These are phyloP conservation scores for Eulemur rufifrons DNA, from an alignment of 2,113 vertebrate genomes.

Conservation along the genomic window DNA sequence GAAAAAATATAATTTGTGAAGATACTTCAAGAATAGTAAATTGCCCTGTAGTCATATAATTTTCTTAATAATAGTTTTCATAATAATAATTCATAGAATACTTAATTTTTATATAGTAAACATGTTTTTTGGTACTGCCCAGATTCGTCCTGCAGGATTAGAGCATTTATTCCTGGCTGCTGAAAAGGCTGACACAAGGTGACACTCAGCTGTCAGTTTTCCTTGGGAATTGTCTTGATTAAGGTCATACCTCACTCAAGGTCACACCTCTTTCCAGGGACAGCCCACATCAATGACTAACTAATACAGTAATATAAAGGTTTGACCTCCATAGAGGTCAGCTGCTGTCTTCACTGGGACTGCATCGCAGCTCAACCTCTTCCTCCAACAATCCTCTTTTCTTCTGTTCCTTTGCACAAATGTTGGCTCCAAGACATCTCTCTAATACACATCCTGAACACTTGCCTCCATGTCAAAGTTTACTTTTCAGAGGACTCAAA, in stretches of 20 bases:
- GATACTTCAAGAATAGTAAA: background rate
- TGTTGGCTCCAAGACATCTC: background rate
- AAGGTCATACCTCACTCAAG: background rate
- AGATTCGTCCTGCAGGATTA: background rate
- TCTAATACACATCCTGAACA: background rate
- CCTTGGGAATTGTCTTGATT: background rate
- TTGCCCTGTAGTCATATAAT: background rate
- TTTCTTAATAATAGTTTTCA: background rate
- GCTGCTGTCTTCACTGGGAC: background rate
- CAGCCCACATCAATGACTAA: background rate
- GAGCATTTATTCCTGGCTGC: background rate
- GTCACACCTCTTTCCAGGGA: background rate
- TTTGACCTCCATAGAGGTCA: background rate
- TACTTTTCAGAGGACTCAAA: background rate
- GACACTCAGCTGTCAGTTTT: background rate
- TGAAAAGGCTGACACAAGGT: background rate
- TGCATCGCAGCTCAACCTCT: background rate
- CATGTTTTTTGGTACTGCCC: background rate
- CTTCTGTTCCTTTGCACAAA: background rate
- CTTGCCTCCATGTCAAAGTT: background rate
- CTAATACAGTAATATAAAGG: background rate
- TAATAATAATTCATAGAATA: background rate
- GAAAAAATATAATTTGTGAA: conserved; percentile 7
- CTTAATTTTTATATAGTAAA: background rate
- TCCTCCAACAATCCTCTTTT: background rate